Evolutionary conservation across 2,888 invertebrate species (phyloP).

Genomic region (Sarcophaga caerulescens): DNA sequence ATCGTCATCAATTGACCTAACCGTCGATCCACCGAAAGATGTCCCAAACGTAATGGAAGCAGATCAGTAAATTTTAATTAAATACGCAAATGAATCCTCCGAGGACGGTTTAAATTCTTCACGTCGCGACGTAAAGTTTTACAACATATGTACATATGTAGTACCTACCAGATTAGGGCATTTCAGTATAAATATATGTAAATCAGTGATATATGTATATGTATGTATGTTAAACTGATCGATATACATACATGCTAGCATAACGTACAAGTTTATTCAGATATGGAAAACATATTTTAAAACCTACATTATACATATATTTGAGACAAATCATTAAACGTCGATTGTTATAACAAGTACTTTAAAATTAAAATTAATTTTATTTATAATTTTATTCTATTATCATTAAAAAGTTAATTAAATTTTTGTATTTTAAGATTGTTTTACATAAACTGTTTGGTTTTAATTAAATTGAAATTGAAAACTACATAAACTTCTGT

Average conservation of each 20-base stretch:
- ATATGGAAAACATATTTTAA: no score
- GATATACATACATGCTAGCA: no score
- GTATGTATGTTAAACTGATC: no score
- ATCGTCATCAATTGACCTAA: conserved; percentile 67
- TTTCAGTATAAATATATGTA: no score
- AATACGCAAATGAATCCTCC: background rate
- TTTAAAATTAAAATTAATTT: conserved; percentile 1
- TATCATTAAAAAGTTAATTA: background rate
- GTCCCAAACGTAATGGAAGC: conserved; percentile 52
- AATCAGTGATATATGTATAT: no score
- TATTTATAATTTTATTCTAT: conserved; percentile 27
- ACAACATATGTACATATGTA: no score
- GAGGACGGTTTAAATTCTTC: conserved; percentile 16
- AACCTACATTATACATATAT: background rate
- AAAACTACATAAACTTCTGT: conserved; percentile 56
- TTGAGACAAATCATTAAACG: conserved; percentile 5
- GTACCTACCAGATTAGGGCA: no score
- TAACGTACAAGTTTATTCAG: no score
- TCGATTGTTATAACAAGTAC: background rate
- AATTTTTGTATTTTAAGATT: conserved; percentile 1
- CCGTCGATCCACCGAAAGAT: conserved; percentile 39
- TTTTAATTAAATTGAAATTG: conserved; percentile 69
- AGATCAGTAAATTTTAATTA: background rate
- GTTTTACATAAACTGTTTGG: conserved; percentile 53
- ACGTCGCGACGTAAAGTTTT: no score